Evolutionary conservation across 2,888 invertebrate genomes (phyloP).

Genomic region (Agrochola lota): DNA sequence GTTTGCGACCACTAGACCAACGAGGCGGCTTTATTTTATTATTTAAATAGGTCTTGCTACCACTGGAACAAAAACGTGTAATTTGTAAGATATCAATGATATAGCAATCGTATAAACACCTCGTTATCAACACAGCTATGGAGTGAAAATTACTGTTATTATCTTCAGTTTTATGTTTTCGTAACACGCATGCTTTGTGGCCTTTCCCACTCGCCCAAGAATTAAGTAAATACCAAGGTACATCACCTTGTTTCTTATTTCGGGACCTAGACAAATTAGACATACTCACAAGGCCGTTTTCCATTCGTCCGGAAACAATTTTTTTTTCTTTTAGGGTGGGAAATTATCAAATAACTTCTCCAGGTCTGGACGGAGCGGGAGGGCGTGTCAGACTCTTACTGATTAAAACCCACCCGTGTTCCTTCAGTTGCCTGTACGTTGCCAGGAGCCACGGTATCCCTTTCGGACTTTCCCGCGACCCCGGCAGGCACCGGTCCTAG

Average conservation of each 20-base stretch:
- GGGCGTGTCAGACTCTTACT: too few species aligned
- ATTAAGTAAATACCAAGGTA: slow-evolving; percentile 28
- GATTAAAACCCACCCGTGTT: too few species aligned
- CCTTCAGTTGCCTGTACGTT: too few species aligned
- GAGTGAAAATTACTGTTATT: slow-evolving; percentile 69
- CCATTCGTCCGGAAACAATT: not conserved
- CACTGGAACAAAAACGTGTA: slow-evolving; percentile 27
- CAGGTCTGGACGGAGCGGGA: too few species aligned
- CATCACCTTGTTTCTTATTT: not conserved
- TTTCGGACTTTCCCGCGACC: too few species aligned
- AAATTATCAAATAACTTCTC: too few species aligned
- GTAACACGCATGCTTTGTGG: slow-evolving; percentile 62
- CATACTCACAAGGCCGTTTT: not conserved
- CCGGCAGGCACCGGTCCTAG: too few species aligned
- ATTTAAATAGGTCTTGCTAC: not conserved
- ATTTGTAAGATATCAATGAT: slow-evolving; percentile 36
- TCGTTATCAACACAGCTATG: slow-evolving; percentile 61
- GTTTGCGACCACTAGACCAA: too few species aligned
- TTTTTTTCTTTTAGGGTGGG: too few species aligned
- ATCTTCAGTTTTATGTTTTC: slow-evolving; percentile 63
- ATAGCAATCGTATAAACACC: slow-evolving; percentile 55
- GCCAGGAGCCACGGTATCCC: too few species aligned
- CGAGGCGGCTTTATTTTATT: too few species aligned
- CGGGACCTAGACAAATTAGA: not conserved
- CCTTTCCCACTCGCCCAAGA: slow-evolving; percentile 55